Base-by-base conservation (phyloP, 2,113 vertebrate genomes). In the Pyxicephalus adspersus region DNA sequence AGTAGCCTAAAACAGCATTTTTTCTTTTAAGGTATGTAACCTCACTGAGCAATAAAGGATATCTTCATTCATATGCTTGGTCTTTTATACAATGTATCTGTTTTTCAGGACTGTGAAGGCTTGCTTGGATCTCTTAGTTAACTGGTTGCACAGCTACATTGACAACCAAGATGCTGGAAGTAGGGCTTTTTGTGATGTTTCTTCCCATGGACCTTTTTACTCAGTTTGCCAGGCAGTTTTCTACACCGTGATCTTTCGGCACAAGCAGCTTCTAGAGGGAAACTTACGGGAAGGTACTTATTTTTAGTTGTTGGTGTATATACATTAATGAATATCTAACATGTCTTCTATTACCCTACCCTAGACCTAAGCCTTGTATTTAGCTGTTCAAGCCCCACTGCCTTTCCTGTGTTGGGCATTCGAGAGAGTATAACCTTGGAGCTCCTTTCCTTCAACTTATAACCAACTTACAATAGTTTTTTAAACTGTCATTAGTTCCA, bases 121-220 rank as follows among this genome's bases (percentile, higher is more conserved):
- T 0, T 99, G 97, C 73, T 87, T 98, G 68, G 96, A 98, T 88
- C 91, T 99, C 85, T 88, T 99, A 81, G 89, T 97, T 64, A 92
- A 92, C 72, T 98, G 96, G 97, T 83, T 98, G 84, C 97, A 99
- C 72, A 54, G 88, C 19, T 98, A 99, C 91, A 95, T 99, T 7
- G 91, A 96, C 88, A 92, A 90, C 77, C 98, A 97, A 89, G 96
- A 97, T 85, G 86, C 84, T 0, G 93, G 94, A 11, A 83, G 91
- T 28, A 92, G 89, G 71, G 91, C 92, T 9, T 98, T 92, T 84
- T 98, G 97, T 81, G 97, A 99, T 22, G 85, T 97, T 73, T 89
- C 88, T 67, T 90, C 97, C n/a, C 97, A 99, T 0, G 96, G 96
- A 0, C 94, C 96, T 0, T 99, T 99, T 89, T 99, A 98, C 73